Conservation (phyloP, 1,140 invertebrate genomes). For the Zaprionus lachaisei region DNA sequence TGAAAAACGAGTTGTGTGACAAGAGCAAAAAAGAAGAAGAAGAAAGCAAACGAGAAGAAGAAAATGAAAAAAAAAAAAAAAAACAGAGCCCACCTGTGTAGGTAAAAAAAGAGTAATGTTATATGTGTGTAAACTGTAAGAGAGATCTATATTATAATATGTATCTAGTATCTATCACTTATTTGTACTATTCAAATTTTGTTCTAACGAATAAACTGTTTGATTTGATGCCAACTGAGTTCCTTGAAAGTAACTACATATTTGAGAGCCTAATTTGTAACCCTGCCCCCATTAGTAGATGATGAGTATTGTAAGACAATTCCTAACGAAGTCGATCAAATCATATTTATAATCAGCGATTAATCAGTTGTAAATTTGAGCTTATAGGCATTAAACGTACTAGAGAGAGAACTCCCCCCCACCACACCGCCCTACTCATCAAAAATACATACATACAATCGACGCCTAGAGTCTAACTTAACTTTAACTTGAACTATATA, state of each 20-base stretch:
- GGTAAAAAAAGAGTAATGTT: slow-evolving; percentile 56
- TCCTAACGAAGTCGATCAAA: slow-evolving; percentile 29
- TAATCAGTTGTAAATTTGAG: slow-evolving; percentile 83
- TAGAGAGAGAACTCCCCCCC: slow-evolving; percentile 18
- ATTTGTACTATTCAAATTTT: slow-evolving; percentile 32
- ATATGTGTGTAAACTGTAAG: slow-evolving; percentile 40
- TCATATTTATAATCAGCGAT: slow-evolving; percentile 51
- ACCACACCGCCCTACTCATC: not conserved
- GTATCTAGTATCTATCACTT: slow-evolving; percentile 44
- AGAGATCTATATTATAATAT: slow-evolving; percentile 7
- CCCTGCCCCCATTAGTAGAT: not conserved
- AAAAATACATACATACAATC: slow-evolving; percentile 28
- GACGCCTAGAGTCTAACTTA: slow-evolving; percentile 43
- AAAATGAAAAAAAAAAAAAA: slow-evolving; percentile 30
- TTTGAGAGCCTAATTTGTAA: slow-evolving; percentile 40
- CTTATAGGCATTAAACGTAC: slow-evolving; percentile 74
- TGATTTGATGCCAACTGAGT: slow-evolving; percentile 49
- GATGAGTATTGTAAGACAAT: slow-evolving; percentile 14
- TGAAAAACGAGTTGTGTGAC: slow-evolving; percentile 44
- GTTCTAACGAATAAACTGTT: slow-evolving; percentile 23
- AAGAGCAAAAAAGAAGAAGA: slow-evolving; percentile 32
- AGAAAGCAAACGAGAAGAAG: slow-evolving; percentile 5
- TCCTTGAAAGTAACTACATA: slow-evolving; percentile 50
- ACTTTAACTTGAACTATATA: slow-evolving; percentile 43
- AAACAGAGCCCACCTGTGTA: slow-evolving; percentile 79